These are phyloP conservation scores for Thelaira solivaga DNA, from an alignment of 2,888 invertebrate species.

Conservation along the genomic window DNA sequence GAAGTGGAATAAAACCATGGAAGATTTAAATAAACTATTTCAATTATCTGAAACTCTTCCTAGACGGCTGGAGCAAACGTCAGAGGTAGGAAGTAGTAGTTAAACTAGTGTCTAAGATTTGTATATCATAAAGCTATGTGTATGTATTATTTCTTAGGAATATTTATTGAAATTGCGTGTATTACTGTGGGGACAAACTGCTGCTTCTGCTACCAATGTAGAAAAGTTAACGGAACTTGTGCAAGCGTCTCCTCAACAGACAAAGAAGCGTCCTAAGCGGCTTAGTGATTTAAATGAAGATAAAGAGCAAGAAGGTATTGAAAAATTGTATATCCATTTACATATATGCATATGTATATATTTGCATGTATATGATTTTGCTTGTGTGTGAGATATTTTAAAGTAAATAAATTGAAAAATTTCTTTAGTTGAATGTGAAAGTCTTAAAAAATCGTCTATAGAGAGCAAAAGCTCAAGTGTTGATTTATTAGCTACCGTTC, in stretches of 20 bases:
- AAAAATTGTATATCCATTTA: no score
- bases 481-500: slow-evolving; percentile 64
- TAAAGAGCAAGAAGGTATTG: slow-evolving; percentile 66
- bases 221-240: slow-evolving; percentile 34
- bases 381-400: not conserved
- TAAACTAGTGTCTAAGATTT: not conserved
- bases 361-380: not conserved
- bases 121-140: not conserved
- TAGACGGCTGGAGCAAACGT: slow-evolving; percentile 60
- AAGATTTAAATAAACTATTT: slow-evolving; percentile 67
- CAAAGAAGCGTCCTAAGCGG: slow-evolving; percentile 72
- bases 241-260: slow-evolving; percentile 70
- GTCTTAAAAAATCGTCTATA: not conserved
- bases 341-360: no score
- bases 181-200: slow-evolving; percentile 39
- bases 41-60: slow-evolving; percentile 55
- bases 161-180: slow-evolving; percentile 45
- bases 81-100: slow-evolving; percentile 60
- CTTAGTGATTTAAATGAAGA: slow-evolving; percentile 67
- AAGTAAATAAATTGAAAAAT: not conserved
- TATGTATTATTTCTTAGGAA: no score
- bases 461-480: slow-evolving; percentile 65
- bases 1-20: slow-evolving; percentile 63
- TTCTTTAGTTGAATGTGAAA: not conserved
- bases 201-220: slow-evolving; percentile 26